Conservation (phyloP, 1,140 invertebrate genomes). For the Aphis craccivora region DNA sequence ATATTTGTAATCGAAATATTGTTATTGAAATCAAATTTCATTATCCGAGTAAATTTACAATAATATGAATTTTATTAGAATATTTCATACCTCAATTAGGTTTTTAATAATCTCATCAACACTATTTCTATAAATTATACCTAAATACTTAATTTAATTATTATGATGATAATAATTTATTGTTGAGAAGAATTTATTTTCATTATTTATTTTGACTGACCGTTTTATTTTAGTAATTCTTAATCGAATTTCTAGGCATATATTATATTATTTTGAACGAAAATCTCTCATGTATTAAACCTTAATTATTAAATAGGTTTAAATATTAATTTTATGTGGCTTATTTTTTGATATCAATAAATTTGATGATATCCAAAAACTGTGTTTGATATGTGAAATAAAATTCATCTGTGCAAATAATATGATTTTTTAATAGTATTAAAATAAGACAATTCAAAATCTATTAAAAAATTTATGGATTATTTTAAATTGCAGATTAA, state of each 20-base stretch:
- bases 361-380: background rate
- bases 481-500: background rate
- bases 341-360: background rate
- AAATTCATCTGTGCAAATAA: background rate
- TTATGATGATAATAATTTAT: too few relatives aligned
- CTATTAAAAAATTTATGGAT: background rate
- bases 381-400: background rate
- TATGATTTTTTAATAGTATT: background rate
- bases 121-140: background rate
- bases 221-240: background rate
- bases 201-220: background rate
- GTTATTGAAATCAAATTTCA: background rate
- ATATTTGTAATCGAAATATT: background rate
- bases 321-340: background rate
- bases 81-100: background rate
- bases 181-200: background rate
- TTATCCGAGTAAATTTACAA: background rate
- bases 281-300: background rate
- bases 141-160: too few relatives aligned
- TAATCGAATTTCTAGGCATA: background rate
- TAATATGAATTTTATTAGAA: background rate
- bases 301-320: background rate
- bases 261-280: background rate
- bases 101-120: background rate
- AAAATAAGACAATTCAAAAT: background rate